These are phyloP conservation scores for Calameuta idolon DNA, from an alignment of 2,888 invertebrate species.

Conservation along the genomic window DNA sequence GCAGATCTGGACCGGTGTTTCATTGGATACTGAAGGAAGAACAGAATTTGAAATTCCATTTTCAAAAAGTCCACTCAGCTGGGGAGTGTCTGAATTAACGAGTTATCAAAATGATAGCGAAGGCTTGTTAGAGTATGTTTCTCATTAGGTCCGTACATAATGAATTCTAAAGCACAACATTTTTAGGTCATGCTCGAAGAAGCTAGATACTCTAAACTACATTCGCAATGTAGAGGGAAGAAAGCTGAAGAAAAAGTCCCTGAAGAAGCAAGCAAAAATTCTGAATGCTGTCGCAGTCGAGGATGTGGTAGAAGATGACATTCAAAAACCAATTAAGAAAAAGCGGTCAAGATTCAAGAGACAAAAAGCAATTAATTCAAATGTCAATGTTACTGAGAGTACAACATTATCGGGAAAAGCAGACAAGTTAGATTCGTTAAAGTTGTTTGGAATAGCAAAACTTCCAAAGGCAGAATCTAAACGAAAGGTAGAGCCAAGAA, in stretches of 20 bases:
- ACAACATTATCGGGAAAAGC: conserved; percentile 28
- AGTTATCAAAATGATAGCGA: conserved; percentile 72
- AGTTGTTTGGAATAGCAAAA: conserved; percentile 46
- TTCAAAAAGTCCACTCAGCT: conserved; percentile 71
- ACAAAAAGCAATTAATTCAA: conserved; percentile 45
- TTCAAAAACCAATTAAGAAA: conserved; percentile 50
- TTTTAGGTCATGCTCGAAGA: conserved; percentile 76
- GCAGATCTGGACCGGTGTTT: conserved; percentile 80
- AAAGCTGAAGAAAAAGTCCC: conserved; percentile 45
- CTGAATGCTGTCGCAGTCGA: conserved; percentile 37
- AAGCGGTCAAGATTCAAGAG: conserved; percentile 49
- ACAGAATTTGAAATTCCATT: conserved; percentile 30
- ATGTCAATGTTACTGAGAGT: conserved; percentile 30
- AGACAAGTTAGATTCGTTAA: conserved; percentile 51
- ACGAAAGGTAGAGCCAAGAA: conserved; percentile 51
- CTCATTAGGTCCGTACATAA: conserved; percentile 3
- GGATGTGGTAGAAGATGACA: conserved; percentile 42
- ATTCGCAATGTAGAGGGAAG: conserved; percentile 32
- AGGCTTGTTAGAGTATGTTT: conserved; percentile 71
- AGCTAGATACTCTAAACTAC: conserved; percentile 67
- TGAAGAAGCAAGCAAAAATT: conserved; percentile 36
- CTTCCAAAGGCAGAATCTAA: conserved; percentile 41
- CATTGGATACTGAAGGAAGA: conserved; percentile 59
- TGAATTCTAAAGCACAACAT: neutral
- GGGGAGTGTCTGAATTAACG: conserved; percentile 75